These are phyloP conservation scores for Odontamblyopus rebecca DNA, from an alignment of 2,797 vertebrate species.

Conservation along the genomic window DNA sequence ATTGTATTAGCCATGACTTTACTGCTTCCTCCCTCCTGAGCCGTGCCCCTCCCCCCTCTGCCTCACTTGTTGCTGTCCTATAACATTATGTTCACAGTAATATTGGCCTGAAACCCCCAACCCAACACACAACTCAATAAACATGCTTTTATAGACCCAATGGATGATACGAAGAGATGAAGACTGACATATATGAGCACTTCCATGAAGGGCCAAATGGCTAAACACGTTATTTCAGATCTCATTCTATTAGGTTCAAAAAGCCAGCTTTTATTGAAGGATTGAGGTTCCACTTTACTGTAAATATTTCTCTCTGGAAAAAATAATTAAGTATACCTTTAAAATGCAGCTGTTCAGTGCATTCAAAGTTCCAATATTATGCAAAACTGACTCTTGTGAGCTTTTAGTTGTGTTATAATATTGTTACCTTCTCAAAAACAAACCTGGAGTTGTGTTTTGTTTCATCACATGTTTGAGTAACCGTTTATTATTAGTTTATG, in stretches of 20 bases:
- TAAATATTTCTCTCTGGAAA: conserved; percentile 6
- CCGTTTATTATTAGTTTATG: no score
- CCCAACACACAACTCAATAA: conserved; percentile 33
- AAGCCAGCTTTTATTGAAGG: conserved; percentile 13
- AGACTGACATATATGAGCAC: conserved; percentile 6
- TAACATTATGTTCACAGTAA: conserved; percentile 31
- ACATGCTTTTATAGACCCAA: conserved; percentile 38
- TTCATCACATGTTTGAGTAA: no score
- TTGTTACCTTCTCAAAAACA: no score
- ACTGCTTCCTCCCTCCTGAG: conserved; percentile 37
- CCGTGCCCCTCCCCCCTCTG: conserved; percentile 27
- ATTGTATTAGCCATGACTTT: conserved; percentile 47
- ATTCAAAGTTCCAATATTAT: background rate
- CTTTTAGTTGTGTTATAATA: no score
- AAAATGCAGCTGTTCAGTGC: background rate
- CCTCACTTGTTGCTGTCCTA: conserved; percentile 38
- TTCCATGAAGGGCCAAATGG: conserved; percentile 6
- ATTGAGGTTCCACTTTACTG: conserved; percentile 20
- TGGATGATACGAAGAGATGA: conserved; percentile 23
- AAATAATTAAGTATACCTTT: conserved; percentile 4
- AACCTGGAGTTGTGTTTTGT: no score
- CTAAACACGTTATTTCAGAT: conserved; percentile 14
- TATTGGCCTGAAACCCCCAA: conserved; percentile 18
- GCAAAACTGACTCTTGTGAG: no score
- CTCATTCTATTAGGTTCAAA: conserved; percentile 1